phyloP scores from a whole-genome alignment of 2,797 vertebrate species.

The Aldrovandia affinis region DNA sequence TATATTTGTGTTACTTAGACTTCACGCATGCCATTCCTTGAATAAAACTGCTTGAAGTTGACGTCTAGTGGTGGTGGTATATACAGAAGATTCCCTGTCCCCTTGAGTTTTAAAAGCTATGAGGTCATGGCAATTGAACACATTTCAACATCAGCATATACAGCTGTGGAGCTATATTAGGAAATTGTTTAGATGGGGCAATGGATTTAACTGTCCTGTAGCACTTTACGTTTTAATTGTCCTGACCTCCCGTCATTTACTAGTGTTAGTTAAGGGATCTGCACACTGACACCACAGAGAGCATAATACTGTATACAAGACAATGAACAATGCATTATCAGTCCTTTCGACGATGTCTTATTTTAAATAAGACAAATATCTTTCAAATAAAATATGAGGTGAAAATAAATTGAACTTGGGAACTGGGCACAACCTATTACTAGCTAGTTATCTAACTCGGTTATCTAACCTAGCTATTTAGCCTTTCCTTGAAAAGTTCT shows the following conservation, averaged over 20 bases:
- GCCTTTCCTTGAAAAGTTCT: no score
- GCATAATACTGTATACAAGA: no score
- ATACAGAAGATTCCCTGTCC: slow-evolving; percentile 5
- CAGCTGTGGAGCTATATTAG: slow-evolving; percentile 49
- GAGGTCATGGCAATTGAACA: slow-evolving; percentile 7
- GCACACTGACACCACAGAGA: no score
- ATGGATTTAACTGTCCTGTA: background rate
- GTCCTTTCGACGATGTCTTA: no score
- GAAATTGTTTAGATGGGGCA: slow-evolving; percentile 16
- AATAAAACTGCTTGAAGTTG: slow-evolving; percentile 1
- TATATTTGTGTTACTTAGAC: background rate
- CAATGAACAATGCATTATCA: no score
- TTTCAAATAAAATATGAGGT: no score
- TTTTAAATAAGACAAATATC: no score
- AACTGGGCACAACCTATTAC: no score
- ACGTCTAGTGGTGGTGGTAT: background rate
- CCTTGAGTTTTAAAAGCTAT: slow-evolving; percentile 8
- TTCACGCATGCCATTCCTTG: background rate
- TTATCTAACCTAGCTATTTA: no score
- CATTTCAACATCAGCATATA: slow-evolving; percentile 37
- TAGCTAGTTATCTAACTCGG: no score
- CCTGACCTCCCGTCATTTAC: slow-evolving; percentile 13
- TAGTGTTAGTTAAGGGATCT: background rate
- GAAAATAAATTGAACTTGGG: no score
- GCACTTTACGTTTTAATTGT: background rate